A percentile compares a stretch with the other conserved stretches of the same genome.
Evolutionary conservation across 2,888 invertebrate species (phyloP).

Genomic region (Chrysolina haemoptera): DNA sequence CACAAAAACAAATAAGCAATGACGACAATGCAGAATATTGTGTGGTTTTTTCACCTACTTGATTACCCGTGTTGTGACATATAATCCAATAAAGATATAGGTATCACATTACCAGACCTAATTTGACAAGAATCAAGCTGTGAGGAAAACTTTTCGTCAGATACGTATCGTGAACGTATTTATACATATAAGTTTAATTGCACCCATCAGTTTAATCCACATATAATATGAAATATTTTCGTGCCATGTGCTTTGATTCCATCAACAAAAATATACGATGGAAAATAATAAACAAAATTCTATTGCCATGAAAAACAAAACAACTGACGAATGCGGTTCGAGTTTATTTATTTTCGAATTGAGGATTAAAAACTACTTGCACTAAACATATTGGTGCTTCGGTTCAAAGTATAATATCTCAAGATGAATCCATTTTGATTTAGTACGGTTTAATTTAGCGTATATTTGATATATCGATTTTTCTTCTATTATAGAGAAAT

Average conservation of each 20-base stretch:
- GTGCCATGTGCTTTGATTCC: constrained; percentile 8
- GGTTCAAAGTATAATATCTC: constrained; percentile 4
- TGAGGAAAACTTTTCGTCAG: neutral
- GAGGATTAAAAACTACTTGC: neutral
- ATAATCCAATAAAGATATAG: neutral
- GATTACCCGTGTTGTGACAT: neutral
- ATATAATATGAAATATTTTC: neutral
- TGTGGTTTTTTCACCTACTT: neutral
- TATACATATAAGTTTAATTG: neutral
- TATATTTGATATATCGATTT: neutral
- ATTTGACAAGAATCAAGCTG: too few relatives aligned
- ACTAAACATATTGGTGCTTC: neutral
- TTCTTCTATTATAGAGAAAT: too few relatives aligned
- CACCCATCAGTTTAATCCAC: neutral
- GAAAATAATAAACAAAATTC: constrained; percentile 8
- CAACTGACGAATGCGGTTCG: neutral
- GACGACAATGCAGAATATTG: neutral
- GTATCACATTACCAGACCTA: too few relatives aligned
- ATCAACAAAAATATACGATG: constrained; percentile 9
- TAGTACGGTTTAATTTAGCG: neutral
- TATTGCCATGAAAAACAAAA: constrained; percentile 12
- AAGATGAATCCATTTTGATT: neutral
- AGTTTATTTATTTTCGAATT: constrained; percentile 11
- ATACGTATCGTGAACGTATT: neutral
- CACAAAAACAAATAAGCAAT: neutral